Base-by-base conservation (phyloP, 1,140 invertebrate species). In the Dreissena polymorpha region DNA sequence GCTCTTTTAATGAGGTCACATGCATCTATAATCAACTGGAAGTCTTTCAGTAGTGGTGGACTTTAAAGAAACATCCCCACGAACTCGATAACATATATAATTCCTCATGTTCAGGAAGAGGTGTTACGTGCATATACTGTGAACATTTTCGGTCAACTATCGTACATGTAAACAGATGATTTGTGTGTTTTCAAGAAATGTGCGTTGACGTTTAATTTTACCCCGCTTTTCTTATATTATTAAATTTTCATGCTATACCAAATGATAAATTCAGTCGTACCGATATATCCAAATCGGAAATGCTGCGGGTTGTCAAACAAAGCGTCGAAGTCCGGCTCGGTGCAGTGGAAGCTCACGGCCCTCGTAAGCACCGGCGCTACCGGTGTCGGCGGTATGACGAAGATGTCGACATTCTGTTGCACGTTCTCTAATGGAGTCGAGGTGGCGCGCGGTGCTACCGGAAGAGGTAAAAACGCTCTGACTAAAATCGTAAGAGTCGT, bases 231-330 rank as follows among this genome's bases (percentile, higher is more conserved):
- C 10, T 13, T 23, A 29, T 10, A 70, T 7, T 7, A 12, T 7
- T 18, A 49, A 23, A 13, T 12, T 49, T 7, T 71, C 14, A 39
- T 39, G 12, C n/a, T 71, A 39, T 49, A 71, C 50, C 16, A n/a
- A 68, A 68, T 2, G 39, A 39, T 8, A 21, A 68, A 23, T 5
- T n/a, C 16, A 27, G 5, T 16, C 0, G 23, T 73, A 75, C 73
- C 73, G 60, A 29, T 0, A 21, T 63, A 63, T 7, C 27, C 73
- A 75, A 75, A 75, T 18, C 63, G 55, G 63, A 75, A 51, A 13
- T 65, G 10, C 0, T n/a, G 14, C 39, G 73, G 73, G 64, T 64
- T 29, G 23, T 64, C 53, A 39, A 75, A 75, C 10, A 75, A 39
- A 0, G 51, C 57, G 21, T 75, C 73, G 39, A 75, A 75, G 29